Evolutionary conservation across 1,140 invertebrate genomes (phyloP).

Genomic region (Anoplolepis gracilipes): DNA sequence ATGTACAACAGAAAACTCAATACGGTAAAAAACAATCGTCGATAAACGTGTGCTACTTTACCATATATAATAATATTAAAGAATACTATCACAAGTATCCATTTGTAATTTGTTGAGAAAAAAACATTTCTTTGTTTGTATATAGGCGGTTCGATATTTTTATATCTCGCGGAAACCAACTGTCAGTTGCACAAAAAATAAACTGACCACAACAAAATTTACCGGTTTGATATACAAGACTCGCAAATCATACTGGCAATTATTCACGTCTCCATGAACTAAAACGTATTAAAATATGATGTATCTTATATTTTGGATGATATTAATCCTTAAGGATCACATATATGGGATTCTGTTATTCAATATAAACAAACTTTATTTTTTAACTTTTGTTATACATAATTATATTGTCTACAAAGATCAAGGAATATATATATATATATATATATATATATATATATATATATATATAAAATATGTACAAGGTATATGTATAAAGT

Average conservation of each 20-base stretch:
- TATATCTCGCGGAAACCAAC: slow-evolving; percentile 46
- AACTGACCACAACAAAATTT: slow-evolving; percentile 37
- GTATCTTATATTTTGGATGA: slow-evolving; percentile 9
- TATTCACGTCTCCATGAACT: slow-evolving; percentile 30
- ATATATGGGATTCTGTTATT: too few relatives aligned
- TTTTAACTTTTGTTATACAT: too few relatives aligned
- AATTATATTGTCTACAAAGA: too few relatives aligned
- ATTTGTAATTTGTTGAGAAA: slow-evolving; percentile 4
- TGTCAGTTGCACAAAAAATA: slow-evolving; percentile 49
- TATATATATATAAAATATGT: too few relatives aligned
- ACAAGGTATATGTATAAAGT: too few relatives aligned
- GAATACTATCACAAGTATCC: background rate
- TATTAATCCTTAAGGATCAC: too few relatives aligned
- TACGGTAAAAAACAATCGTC: slow-evolving; percentile 15
- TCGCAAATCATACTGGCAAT: slow-evolving; percentile 44
- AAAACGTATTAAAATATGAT: slow-evolving; percentile 44
- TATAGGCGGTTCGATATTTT: slow-evolving; percentile 27
- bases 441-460: too few relatives aligned
- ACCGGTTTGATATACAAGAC: slow-evolving; percentile 19
- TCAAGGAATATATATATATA: too few relatives aligned
- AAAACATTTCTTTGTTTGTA: slow-evolving; percentile 10
- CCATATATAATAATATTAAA: slow-evolving; percentile 1
- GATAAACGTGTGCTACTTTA: background rate
- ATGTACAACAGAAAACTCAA: background rate
- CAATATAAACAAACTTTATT: too few relatives aligned